These are phyloP conservation scores for Drosophila kikkawai DNA, from an alignment of 1,140 invertebrate species.

Conservation along the genomic window DNA sequence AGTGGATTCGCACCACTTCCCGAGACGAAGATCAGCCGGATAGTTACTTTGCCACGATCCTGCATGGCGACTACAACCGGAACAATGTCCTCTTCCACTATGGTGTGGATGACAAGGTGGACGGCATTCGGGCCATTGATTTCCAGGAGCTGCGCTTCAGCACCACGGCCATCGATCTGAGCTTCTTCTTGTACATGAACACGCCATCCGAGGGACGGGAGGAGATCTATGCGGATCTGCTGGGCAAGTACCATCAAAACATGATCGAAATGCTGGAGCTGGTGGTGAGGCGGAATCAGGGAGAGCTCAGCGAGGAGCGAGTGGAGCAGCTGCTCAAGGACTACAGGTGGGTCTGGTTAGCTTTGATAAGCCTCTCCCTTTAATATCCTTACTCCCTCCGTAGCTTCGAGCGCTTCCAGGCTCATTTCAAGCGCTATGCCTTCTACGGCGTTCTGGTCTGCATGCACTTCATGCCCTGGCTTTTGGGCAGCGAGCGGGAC, in stretches of 20 bases:
- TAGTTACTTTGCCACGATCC: slow-evolving; percentile 63
- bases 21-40: slow-evolving; percentile 47
- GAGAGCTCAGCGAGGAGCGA: slow-evolving; percentile 36
- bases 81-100: slow-evolving; percentile 81
- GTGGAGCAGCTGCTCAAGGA: slow-evolving; percentile 44
- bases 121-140: slow-evolving; percentile 75
- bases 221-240: slow-evolving; percentile 28
- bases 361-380: no score
- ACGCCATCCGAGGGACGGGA: slow-evolving; percentile 39
- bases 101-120: slow-evolving; percentile 36
- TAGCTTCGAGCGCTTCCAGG: slow-evolving; percentile 67
- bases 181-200: slow-evolving; percentile 83
- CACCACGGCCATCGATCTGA: slow-evolving; percentile 69
- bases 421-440: slow-evolving; percentile 73
- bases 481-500: slow-evolving; percentile 61
- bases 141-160: slow-evolving; percentile 80
- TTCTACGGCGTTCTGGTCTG: slow-evolving; percentile 76
- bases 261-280: slow-evolving; percentile 66
- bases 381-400: not conserved
- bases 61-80: slow-evolving; percentile 82
- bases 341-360: slow-evolving; percentile 45
- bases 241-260: slow-evolving; percentile 44
- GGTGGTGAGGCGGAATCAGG: slow-evolving; percentile 59
- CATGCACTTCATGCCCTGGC: slow-evolving; percentile 80
- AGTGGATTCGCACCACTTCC: slow-evolving; percentile 53